phyloP scores from a whole-genome alignment of 2,113 vertebrate species.

The Rhagologus leucostigma region DNA sequence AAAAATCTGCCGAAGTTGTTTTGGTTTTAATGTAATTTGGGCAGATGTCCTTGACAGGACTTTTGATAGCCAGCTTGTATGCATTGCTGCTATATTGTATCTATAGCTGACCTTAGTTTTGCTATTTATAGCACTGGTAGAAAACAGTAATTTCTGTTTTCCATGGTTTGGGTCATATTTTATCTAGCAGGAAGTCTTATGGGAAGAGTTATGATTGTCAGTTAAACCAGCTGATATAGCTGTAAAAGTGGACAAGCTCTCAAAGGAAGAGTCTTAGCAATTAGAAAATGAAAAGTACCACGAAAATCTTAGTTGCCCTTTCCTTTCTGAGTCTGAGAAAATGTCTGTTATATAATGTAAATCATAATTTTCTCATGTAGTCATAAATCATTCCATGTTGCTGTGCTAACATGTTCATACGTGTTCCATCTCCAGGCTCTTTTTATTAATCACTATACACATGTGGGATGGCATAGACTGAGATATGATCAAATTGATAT shows the following conservation, averaged over 20 bases:
- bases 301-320: background rate
- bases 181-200: background rate
- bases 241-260: background rate
- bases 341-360: background rate
- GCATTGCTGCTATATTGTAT: background rate
- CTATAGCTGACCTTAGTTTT: background rate
- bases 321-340: background rate
- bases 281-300: background rate
- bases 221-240: background rate
- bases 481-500: background rate
- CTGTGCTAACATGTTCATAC: background rate
- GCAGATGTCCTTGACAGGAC: background rate
- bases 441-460: background rate
- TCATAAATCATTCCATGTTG: background rate
- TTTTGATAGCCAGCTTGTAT: background rate
- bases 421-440: background rate
- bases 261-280: background rate
- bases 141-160: background rate
- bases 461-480: background rate
- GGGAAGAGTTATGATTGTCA: background rate
- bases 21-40: background rate
- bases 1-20: background rate
- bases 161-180: background rate
- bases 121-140: background rate
- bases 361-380: background rate